A percentile compares a stretch with the other conserved stretches of the same genome.
phyloP scores from a whole-genome alignment of 2,797 vertebrate species.

The Hoplostethus mediterraneus region DNA sequence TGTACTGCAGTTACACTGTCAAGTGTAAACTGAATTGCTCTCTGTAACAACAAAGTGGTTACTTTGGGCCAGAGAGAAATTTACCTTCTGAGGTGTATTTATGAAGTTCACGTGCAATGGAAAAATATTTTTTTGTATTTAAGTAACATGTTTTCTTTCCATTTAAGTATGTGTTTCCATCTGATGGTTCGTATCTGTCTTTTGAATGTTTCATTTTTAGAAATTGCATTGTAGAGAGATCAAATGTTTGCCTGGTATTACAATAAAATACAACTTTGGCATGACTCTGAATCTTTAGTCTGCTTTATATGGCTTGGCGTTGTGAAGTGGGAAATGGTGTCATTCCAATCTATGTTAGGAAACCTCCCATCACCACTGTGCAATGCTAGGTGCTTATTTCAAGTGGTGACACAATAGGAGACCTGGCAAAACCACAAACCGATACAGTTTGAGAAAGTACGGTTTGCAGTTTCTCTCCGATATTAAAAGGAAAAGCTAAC shows the following conservation, averaged over 20 bases:
- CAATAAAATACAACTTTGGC: constrained; percentile 76
- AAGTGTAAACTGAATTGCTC: background rate
- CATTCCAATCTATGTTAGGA: no score
- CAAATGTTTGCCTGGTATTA: constrained; percentile 70
- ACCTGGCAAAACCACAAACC: no score
- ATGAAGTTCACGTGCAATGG: constrained; percentile 77
- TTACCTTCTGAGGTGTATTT: constrained; percentile 60
- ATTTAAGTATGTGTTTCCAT: constrained; percentile 56
- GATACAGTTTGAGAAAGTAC: background rate
- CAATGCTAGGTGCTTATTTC: background rate
- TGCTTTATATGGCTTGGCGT: no score
- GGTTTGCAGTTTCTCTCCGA: background rate
- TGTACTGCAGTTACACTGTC: constrained; percentile 15
- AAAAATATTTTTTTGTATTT: constrained; percentile 67
- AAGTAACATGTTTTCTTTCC: constrained; percentile 54
- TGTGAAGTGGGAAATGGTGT: no score
- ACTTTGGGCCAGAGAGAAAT: constrained; percentile 25
- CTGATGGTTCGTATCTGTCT: constrained; percentile 55
- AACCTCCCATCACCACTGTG: background rate
- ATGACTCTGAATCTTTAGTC: constrained; percentile 35
- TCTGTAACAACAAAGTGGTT: background rate
- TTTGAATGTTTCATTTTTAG: constrained; percentile 66
- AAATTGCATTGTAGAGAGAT: constrained; percentile 63
- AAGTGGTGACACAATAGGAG: background rate
- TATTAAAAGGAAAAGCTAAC: constrained; percentile 27